Percentiles rank a stretch among this genome's conserved stretches.
phyloP scores from a whole-genome alignment of 2,888 invertebrate genomes.

The Adelphocoris suturalis region DNA sequence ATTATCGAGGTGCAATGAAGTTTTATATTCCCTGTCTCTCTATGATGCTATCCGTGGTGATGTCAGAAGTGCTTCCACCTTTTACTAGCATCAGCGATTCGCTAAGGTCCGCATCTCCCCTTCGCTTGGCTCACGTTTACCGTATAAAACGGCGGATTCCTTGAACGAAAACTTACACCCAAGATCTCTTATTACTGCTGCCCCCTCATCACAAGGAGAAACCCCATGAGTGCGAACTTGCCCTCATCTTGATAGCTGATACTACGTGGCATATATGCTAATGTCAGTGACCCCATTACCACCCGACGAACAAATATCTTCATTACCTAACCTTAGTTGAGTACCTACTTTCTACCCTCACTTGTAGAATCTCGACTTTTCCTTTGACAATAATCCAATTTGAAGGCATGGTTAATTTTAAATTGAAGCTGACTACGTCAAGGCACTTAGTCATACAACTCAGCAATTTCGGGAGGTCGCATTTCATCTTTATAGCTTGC shows the following conservation, averaged over 20 bases:
- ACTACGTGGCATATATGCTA: constrained; percentile 13
- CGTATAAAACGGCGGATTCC: background rate
- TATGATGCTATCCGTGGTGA: background rate
- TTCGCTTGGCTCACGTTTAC: background rate
- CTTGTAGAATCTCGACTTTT: background rate
- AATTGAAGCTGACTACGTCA: too few species aligned
- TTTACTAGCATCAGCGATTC: background rate
- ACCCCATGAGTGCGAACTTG: background rate
- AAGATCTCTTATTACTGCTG: background rate
- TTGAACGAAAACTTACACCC: constrained; percentile 12
- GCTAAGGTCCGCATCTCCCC: background rate
- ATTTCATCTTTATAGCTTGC: too few species aligned
- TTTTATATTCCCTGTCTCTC: too few species aligned
- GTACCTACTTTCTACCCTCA: background rate
- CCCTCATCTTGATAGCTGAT: background rate
- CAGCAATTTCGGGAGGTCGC: too few species aligned
- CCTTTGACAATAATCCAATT: too few species aligned
- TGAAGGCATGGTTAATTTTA: too few species aligned
- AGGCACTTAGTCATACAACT: too few species aligned
- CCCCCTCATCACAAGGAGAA: background rate
- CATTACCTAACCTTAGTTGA: too few species aligned
- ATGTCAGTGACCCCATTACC: background rate
- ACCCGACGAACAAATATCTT: too few species aligned
- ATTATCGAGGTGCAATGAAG: too few species aligned
- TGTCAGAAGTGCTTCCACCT: background rate